These are phyloP conservation scores for Rhinophrynus dorsalis DNA, from an alignment of 2,797 vertebrate genomes.

Conservation along the genomic window DNA sequence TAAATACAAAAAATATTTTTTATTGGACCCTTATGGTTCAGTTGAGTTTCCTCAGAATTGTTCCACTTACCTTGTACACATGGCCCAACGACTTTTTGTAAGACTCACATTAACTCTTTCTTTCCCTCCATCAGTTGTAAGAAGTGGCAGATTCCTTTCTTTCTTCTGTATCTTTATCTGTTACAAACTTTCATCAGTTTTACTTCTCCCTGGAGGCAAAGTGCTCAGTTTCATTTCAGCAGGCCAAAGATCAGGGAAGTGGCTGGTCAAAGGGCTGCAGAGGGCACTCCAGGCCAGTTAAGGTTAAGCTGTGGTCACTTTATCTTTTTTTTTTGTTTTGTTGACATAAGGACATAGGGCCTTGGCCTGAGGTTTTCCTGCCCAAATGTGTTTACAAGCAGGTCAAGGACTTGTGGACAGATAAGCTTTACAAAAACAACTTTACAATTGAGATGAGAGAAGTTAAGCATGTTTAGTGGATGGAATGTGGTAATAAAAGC, in stretches of 20 bases:
- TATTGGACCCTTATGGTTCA: too few species aligned
- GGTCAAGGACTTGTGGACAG: slow-evolving; percentile 97
- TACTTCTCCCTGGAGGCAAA: slow-evolving; percentile 7
- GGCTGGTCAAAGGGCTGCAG: slow-evolving; percentile 86
- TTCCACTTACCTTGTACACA: too few species aligned
- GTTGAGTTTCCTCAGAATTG: too few species aligned
- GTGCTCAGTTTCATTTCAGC: slow-evolving; percentile 52
- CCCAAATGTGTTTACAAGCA: slow-evolving; percentile 92
- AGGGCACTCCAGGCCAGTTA: slow-evolving; percentile 91
- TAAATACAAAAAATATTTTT: too few species aligned
- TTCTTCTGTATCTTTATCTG: not conserved
- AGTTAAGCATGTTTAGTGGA: slow-evolving; percentile 54
- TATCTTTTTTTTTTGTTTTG: slow-evolving; percentile 86
- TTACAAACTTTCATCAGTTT: slow-evolving; percentile 14
- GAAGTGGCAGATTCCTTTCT: not conserved
- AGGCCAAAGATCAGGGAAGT: slow-evolving; percentile 79
- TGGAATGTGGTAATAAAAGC: slow-evolving; percentile 1
- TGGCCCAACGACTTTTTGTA: too few species aligned
- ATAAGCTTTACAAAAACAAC: slow-evolving; percentile 94
- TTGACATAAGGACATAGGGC: slow-evolving; percentile 88
- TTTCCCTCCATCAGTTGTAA: slow-evolving; percentile 5
- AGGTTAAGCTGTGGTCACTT: slow-evolving; percentile 90
- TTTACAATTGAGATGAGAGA: slow-evolving; percentile 71
- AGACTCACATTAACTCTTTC: too few species aligned
- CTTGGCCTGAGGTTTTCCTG: slow-evolving; percentile 81